Evolutionary conservation across 1,140 invertebrate genomes (phyloP), one percentile per base, ranked within the genome.

Genomic region (Leptinotarsa texana): DNA sequence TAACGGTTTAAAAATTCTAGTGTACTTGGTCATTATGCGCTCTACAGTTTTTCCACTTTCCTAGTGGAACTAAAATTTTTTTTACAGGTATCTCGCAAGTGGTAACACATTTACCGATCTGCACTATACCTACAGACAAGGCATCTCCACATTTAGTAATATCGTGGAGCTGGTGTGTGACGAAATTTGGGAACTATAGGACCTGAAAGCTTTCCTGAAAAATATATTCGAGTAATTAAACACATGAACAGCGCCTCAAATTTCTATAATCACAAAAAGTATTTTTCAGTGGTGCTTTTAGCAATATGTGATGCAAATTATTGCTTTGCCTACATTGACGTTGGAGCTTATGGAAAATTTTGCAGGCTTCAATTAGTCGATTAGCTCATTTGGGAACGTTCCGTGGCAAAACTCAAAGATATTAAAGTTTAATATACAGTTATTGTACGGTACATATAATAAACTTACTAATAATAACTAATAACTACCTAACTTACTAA

Each of bases 11-110:
- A 24, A 24, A 24, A 24, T 24, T 24, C 3, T 24, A 24, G 24
- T 24, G 24, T 24, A 4, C 24, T 24, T 24, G 24, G 24, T 24
- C 24, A 4, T 24, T 24, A 24, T 24, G 3, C 24, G 24, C 3
- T 24, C 24, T 24, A 24, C 3, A 24, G 24, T 24, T 3, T 24
- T 24, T 24, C 24, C 3, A 24, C 24, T 69, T 75, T 24, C 0
- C 24, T 24, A 24, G 24, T 24, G 3, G 4, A 24, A 24, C 24
- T 24, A 3, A 24, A 24, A 24, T 3, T 77, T 75, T n/a, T 27
- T 22, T 80, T 78, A 51, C 68, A 82, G 75, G 73, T 82, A 78
- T 47, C 68, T 81, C 21, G 79, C 78, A 15, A 75, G 49, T 49
- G 77, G 80, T 47, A 72, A 69, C 49, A 74, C 76, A 18, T 79